Evolutionary conservation across 1,140 invertebrate species (phyloP).

Genomic region (Marisa cornuarietis): DNA sequence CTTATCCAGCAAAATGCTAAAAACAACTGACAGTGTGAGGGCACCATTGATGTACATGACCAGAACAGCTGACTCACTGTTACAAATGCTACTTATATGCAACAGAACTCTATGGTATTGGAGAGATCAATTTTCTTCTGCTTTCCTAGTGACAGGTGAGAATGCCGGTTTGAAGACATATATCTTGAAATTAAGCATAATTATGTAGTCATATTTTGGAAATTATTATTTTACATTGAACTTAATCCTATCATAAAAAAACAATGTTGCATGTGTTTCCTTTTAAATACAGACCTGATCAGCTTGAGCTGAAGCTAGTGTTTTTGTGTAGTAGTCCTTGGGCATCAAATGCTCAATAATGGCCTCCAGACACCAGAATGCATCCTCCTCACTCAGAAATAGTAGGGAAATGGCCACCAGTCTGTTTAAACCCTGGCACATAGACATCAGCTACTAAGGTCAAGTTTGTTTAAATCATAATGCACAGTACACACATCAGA

Average conservation of each 20-base stretch:
- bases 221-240: neutral
- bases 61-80: too few species aligned
- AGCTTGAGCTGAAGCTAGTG: constrained; percentile 70
- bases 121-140: neutral
- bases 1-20: too few species aligned
- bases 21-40: too few species aligned
- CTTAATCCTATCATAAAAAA: neutral
- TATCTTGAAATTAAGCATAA: neutral
- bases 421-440: constrained; percentile 70
- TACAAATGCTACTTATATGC: too few species aligned
- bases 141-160: neutral
- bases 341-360: constrained; percentile 71
- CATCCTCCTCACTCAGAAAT: constrained; percentile 71
- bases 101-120: too few species aligned
- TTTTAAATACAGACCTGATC: constrained; percentile 67
- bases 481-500: too few species aligned
- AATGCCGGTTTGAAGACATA: neutral
- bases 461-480: too few species aligned
- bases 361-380: constrained; percentile 72
- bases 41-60: too few species aligned
- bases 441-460: too few species aligned
- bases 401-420: constrained; percentile 71
- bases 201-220: neutral
- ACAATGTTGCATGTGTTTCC: neutral
- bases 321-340: constrained; percentile 68